Base-by-base conservation (phyloP, 2,888 invertebrate species). In the Melieria picta region DNA sequence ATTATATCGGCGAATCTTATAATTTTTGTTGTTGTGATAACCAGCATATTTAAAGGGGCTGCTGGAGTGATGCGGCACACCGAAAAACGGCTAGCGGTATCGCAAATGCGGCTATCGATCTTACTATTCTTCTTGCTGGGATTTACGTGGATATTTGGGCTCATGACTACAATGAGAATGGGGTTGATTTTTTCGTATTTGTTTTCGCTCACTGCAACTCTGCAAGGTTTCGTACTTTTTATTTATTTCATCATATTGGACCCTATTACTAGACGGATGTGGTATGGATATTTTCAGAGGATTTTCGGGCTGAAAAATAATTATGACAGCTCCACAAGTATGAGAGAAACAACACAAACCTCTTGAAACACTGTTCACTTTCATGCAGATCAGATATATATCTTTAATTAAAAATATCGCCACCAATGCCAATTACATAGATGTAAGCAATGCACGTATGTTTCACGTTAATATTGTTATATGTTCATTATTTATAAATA, bases 191-290 rank as follows among this genome's bases (percentile, higher is more conserved):
- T 90, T 85, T 90, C 90, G 0, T 91, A 90, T 79, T 82, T 91
- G 0, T 91, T 91, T 78, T 90, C 90, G 80, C 79, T 90, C n/a
- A 90, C 90, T 1, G 89, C 90, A 5, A 90, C 90, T 0, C 79
- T 90, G 16, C 90, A 91, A 80, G 90, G 90, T 4, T 90, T 91
- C 80, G 88, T 90, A 7, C 84, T 91, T n/a, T 90, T 91, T 79
- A 78, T 90, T 60, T 90, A 90, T 83, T 90, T 90, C 80, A 86
- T 90, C 55, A 84, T 90, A 65, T 88, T 90, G 76, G 90, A 90
- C 82, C 89, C 90, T 1, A 83, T 86, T 10, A 90, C 90, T 7
- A 86, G 90, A 65, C 88, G 86, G 60, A 82, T 90, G 77, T 90
- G 90, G 90, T 58, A 73, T 4, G 74, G 73, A 6, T 77, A 75